Evolutionary conservation across 1,140 invertebrate genomes (phyloP), one percentile per base, ranked within the genome.

Genomic region (Drosophila ogumai): DNA sequence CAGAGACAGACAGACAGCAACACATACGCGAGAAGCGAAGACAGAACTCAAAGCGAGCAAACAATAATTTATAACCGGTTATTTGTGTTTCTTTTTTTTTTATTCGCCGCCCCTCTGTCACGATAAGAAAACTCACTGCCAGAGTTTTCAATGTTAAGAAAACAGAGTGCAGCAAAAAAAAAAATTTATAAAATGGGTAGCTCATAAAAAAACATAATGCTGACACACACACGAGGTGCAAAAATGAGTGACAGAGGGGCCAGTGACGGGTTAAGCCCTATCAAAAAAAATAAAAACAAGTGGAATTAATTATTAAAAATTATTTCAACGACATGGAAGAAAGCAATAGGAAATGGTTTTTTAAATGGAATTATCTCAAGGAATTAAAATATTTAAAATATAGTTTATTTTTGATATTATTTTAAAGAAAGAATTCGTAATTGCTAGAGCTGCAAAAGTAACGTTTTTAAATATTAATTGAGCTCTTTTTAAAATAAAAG

Each of bases 31-130:
- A 79, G 59, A 22, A 64, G 38, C 59, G 25, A 57, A 75, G 77
- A 40, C 68, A 74, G 69, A 68, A 82, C 76, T 65, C 44, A 57
- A 55, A 66, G 52, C 57, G 57, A 85, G 46, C 66, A 71, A 75
- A 71, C 49, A 79, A 75, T 58, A 85, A 67, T 58, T 75, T 75
- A 76, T 69, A 87, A 88, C 82, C 80, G 84, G 82, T 87, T 84
- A 46, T 55, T 67, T 55, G 41, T 67, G 38, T 50, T 47, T 44
- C 50, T 46, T 34, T 49, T 44, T 60, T 47, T 52, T 59, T 63
- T 65, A 32, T 69, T 60, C 34, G 44, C 56, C 46, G 44, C 67
- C 38, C 44, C 68, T 38, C 69, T 59, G 54, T 61, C 49, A 25
- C 82, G 82, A 86, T 88, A 86, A 86, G 69, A 79, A 36, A 50